Evolutionary conservation across 2,113 vertebrate species (phyloP).

Genomic region (Phyllopteryx taeniolatus): DNA sequence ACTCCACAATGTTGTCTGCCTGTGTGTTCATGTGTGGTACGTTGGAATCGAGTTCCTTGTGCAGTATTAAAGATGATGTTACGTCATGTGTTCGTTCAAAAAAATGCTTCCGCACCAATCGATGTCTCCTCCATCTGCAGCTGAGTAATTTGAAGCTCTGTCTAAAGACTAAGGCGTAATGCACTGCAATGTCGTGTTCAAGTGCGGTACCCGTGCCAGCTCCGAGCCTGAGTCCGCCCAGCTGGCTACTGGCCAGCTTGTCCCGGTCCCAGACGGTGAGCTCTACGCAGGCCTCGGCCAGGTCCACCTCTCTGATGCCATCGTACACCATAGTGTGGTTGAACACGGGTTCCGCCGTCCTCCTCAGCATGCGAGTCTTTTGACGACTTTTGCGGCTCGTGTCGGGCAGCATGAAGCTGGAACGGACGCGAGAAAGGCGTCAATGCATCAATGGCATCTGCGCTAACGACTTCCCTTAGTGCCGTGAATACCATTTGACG

Average conservation of each 20-base stretch:
- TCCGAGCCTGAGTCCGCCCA: conserved; percentile 90
- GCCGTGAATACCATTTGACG: conserved; percentile 86
- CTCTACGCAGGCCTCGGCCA: conserved; percentile 89
- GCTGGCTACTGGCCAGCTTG: conserved; percentile 83
- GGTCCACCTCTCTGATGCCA: conserved; percentile 84
- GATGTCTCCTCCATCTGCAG: too few relatives aligned
- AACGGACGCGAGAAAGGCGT: not conserved
- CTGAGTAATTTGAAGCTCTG: too few relatives aligned
- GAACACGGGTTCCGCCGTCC: conserved; percentile 82
- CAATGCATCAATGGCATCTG: not conserved
- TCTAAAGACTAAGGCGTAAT: too few relatives aligned
- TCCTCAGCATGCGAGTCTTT: conserved; percentile 87
- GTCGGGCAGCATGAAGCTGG: conserved; percentile 89
- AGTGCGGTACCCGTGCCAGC: conserved; percentile 82
- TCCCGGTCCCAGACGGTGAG: conserved; percentile 94
- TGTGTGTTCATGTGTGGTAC: too few relatives aligned
- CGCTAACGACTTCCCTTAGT: too few relatives aligned
- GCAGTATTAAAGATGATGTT: too few relatives aligned
- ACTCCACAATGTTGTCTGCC: too few relatives aligned
- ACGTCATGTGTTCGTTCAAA: too few relatives aligned
- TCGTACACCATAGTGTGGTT: conserved; percentile 99
- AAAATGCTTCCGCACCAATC: too few relatives aligned
- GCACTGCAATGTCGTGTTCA: not conserved
- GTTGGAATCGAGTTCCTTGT: too few relatives aligned
- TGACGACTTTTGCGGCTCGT: conserved; percentile 93